Evolutionary conservation across 2,113 vertebrate genomes (phyloP).

Genomic region (Lutjanus erythropterus): DNA sequence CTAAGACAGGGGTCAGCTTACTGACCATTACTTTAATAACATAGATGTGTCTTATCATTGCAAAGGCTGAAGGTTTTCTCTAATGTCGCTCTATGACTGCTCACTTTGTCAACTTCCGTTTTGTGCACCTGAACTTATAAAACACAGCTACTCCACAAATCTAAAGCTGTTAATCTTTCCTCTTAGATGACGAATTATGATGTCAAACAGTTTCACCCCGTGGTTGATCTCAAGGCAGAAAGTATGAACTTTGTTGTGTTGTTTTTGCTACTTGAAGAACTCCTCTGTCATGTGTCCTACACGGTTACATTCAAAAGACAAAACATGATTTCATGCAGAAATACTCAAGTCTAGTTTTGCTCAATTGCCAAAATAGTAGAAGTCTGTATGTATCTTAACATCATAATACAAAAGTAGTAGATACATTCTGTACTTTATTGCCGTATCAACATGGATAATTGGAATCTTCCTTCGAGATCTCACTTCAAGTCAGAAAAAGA

Average conservation of each 20-base stretch:
- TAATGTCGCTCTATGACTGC: conserved; percentile 2
- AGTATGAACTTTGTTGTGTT: conserved; percentile 2
- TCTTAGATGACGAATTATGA: background rate
- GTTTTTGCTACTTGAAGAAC: background rate
- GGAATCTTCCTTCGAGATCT: too few relatives aligned
- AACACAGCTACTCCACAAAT: conserved; percentile 13
- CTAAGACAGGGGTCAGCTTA: background rate
- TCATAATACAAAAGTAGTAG: background rate
- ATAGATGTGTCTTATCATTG: background rate
- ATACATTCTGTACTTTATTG: too few relatives aligned
- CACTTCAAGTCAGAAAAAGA: too few relatives aligned
- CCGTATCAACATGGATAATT: too few relatives aligned
- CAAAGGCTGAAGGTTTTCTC: background rate
- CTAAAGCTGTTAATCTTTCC: conserved; percentile 23
- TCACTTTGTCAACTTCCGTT: background rate
- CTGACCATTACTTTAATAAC: conserved; percentile 3
- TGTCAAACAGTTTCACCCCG: background rate
- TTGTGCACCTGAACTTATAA: too few relatives aligned
- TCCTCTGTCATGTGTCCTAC: background rate
- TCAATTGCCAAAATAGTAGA: background rate
- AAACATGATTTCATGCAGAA: background rate
- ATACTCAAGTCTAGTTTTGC: background rate
- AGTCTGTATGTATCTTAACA: background rate
- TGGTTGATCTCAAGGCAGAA: background rate
- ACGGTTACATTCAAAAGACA: background rate